Evolutionary conservation across 2,888 invertebrate species (phyloP), one percentile per base, ranked within the genome.

Genomic region (Patella ulyssiponensis): DNA sequence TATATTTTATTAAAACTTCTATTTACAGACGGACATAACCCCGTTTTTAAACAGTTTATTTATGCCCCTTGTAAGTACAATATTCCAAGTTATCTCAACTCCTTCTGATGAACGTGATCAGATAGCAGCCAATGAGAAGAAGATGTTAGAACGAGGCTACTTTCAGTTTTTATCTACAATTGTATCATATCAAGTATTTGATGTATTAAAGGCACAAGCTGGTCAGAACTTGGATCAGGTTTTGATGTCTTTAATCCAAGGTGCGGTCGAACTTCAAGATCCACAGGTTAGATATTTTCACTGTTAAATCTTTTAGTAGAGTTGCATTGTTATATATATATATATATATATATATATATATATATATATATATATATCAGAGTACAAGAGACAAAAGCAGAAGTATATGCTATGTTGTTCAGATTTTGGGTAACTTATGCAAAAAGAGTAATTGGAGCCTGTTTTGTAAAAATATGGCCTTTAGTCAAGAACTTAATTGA

Each of bases 11-110:
- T 44, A 44, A 44, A 44, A 44, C 44, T 9, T 71, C 54, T 70
- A 64, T 73, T 85, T 85, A 78, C 92, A 93, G 93, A 92, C 92
- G 84, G 92, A 91, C 76, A 91, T 93, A 44, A 88, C 91, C 20
- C 93, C 93, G 20, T 93, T 93, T 86, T 90, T 93, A 27, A 92
- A 92, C 77, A 91, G 92, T 84, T 91, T 93, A 77, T 93, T 93
- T 87, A 91, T 92, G 85, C 93, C 93, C 0, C 88, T 93, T 76
- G 92, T 93, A 17, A 91, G 89, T 56, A 91, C 92, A 23, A 92
- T 93, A 76, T 93, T 92, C 85, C 85, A 89, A 56, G 92, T 92
- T 4, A 87, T 93, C 58, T 86, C 90, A n/a, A 84, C 87, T 7
- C 93, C 93, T 0, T 86, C 91, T 11, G 93, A 93, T 79, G 91